Evolutionary conservation across 1,140 invertebrate species (phyloP), one percentile per base, ranked within the genome.

Genomic region (Coelopa frigida): DNA sequence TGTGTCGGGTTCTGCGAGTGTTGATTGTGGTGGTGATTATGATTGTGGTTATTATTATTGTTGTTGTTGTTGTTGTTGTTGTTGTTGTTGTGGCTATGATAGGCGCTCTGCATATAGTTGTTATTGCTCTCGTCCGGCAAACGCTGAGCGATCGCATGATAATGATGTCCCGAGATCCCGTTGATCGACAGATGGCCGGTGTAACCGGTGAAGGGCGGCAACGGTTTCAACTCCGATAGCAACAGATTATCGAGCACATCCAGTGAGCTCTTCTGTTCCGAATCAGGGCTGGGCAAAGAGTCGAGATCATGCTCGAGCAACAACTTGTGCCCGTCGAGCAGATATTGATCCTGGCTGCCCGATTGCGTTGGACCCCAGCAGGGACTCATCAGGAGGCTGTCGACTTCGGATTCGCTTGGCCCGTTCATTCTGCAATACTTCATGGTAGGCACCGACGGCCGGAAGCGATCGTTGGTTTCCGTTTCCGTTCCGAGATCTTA

Each of bases 131-230:
- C 79, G 49, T 78, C 76, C 4, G 78, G 79, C 42, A 80, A 71
- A 36, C 78, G 70, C 61, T 81, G 79, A 4, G 85, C 83, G 70
- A 89, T 86, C 51, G 85, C 80, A 67, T 89, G 85, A 70, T 85
- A 87, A 59, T 90, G 86, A 59, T 87, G 84, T n/a, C 87, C 84
- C 36, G 85, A 81, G 57, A 89, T 87, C 17, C 86, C 84, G 72
- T 89, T 87, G 62, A 87, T 87, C 52, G 81, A 86, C 22, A 87
- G 71, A 57, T 87, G 85, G 2, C 83, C 85, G 3, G 84, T 89
- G 71, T 87, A 89, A 11, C 83, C 83, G 12, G 85, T 87, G 67
- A 90, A 90, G 0, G 88, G 87, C 1, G 87, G 87, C 48, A 93
- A 71, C 0, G 89, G 89, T 62, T 91, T 91, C 37, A 91, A 73